Evolutionary conservation across 1,140 invertebrate genomes (phyloP).

Genomic region (Sinella curviseta): DNA sequence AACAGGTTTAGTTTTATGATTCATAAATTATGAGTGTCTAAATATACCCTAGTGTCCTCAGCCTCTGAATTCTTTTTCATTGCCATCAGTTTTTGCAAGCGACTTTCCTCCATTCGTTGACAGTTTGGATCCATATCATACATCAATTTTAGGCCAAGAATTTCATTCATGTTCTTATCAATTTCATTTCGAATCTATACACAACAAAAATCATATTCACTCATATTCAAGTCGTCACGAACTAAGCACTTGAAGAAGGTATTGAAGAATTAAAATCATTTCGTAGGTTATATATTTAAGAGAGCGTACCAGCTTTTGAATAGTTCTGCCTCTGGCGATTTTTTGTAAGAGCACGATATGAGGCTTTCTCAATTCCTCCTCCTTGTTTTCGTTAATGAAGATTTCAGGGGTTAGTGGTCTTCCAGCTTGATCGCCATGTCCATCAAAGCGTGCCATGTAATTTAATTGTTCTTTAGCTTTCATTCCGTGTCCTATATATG

Average conservation of each 20-base stretch:
- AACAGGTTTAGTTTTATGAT: too few species aligned
- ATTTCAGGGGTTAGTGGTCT: conserved; percentile 56
- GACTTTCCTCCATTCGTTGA: conserved; percentile 18
- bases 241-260: too few species aligned
- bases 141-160: conserved; percentile 40
- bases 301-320: conserved; percentile 67
- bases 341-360: conserved; percentile 65
- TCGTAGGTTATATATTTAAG: too few species aligned
- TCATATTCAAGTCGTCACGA: too few species aligned
- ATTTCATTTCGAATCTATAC: conserved; percentile 44
- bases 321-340: conserved; percentile 66
- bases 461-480: background rate
- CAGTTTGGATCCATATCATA: conserved; percentile 42
- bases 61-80: conserved; percentile 14
- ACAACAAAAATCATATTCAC: background rate
- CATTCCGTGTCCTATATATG: background rate
- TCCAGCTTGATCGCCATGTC: conserved; percentile 55
- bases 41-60: background rate
- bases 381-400: conserved; percentile 47
- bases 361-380: conserved; percentile 62
- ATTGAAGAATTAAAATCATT: too few species aligned
- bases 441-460: background rate
- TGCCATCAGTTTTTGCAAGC: background rate
- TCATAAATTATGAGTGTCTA: too few species aligned
- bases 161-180: conserved; percentile 27